Evolutionary conservation across 2,888 invertebrate species (phyloP).

Genomic region (Stegophylla sp.): DNA sequence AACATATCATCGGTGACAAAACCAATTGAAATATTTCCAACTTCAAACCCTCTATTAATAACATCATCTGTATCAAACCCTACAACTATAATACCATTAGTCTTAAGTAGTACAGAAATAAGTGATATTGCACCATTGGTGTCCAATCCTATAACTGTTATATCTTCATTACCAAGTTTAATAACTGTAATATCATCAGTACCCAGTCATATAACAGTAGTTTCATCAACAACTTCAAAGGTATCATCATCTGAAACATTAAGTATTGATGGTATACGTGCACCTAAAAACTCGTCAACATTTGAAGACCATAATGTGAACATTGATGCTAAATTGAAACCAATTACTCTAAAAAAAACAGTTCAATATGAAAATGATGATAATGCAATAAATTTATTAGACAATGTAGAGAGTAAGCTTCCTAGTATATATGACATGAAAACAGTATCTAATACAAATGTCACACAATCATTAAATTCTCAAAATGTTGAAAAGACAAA

Average conservation of each 20-base stretch:
- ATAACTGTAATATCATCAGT: background rate
- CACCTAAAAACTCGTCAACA: background rate
- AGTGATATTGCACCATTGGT: background rate
- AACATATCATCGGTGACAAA: background rate
- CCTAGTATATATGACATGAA: background rate
- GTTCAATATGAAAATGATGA: background rate
- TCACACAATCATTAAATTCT: background rate
- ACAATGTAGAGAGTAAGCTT: background rate
- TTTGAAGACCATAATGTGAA: background rate
- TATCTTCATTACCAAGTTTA: slow-evolving; percentile 14
- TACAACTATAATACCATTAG: background rate
- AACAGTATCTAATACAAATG: background rate
- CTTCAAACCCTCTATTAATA: background rate
- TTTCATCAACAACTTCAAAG: slow-evolving; percentile 28
- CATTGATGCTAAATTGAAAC: background rate
- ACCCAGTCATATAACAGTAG: background rate
- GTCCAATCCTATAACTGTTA: background rate
- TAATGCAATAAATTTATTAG: background rate
- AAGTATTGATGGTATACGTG: slow-evolving; percentile 9
- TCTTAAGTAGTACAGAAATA: background rate
- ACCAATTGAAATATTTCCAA: background rate
- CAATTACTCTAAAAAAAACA: background rate
- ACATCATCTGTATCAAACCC: background rate
- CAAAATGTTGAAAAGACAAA: background rate
- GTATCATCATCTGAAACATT: background rate